Conservation (phyloP, 2,113 vertebrate genomes). For the Alaudala cheleensis region DNA sequence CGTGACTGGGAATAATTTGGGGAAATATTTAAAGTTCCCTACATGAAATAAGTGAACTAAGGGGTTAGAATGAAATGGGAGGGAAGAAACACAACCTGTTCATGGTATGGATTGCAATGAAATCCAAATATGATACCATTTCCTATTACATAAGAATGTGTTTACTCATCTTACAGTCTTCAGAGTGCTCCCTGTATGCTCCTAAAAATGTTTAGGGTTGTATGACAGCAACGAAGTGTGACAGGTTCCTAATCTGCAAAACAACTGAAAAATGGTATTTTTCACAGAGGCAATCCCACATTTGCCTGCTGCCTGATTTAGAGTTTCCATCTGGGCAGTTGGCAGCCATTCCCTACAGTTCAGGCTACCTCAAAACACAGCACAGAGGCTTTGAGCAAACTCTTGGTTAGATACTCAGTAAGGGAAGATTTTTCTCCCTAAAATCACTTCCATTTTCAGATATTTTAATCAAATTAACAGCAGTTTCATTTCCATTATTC, state of each 20-base stretch:
- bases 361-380: background rate
- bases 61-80: background rate
- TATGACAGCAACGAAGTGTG: background rate
- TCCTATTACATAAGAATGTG: background rate
- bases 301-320: slow-evolving; percentile 31
- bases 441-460: background rate
- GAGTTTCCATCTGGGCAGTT: slow-evolving; percentile 42
- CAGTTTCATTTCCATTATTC: background rate
- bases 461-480: background rate
- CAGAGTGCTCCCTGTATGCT: background rate
- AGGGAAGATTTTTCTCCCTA: background rate
- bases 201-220: background rate
- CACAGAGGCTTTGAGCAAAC: background rate
- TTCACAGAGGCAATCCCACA: slow-evolving; percentile 6
- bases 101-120: background rate
- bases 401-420: background rate
- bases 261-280: slow-evolving; percentile 21
- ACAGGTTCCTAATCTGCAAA: slow-evolving; percentile 5
- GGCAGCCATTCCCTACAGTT: background rate
- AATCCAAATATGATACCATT: background rate
- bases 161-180: background rate
- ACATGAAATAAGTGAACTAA: background rate
- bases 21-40: background rate
- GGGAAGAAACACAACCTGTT: background rate
- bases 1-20: background rate